Evolutionary conservation across 1,140 invertebrate species (phyloP).

Genomic region (Archegozetes longisetosus): DNA sequence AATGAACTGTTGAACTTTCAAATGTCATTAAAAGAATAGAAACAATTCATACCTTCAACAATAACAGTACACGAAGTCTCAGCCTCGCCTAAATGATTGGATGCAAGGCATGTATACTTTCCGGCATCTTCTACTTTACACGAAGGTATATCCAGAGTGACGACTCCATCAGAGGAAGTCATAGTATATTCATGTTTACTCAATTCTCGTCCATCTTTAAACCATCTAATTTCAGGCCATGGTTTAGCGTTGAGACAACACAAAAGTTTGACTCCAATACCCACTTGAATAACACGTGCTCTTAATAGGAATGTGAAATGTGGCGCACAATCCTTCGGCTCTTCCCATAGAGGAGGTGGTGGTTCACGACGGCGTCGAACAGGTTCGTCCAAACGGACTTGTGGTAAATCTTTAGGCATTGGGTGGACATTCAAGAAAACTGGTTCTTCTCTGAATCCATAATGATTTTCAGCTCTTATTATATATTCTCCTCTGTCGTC

Average conservation of each 20-base stretch:
- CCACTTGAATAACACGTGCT: constrained; percentile 83
- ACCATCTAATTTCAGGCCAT: constrained; percentile 72
- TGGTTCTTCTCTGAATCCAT: constrained; percentile 86
- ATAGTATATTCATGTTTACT: constrained; percentile 77
- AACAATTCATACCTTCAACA: constrained; percentile 61
- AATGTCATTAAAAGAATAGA: too few relatives aligned
- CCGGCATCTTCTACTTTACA: constrained; percentile 87
- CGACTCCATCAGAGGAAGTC: constrained; percentile 76
- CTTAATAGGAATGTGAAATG: constrained; percentile 92
- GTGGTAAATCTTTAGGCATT: constrained; percentile 48
- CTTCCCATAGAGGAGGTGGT: constrained; percentile 37
- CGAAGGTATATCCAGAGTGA: constrained; percentile 88
- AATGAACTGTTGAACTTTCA: too few relatives aligned
- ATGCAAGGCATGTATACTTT: constrained; percentile 82
- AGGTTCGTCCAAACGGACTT: constrained; percentile 19
- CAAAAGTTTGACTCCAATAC: constrained; percentile 65
- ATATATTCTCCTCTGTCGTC: constrained; percentile 94
- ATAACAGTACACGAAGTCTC: constrained; percentile 90
- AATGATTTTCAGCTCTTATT: constrained; percentile 92
- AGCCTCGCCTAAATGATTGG: constrained; percentile 76
- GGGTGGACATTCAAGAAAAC: constrained; percentile 95
- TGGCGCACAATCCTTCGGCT: constrained; percentile 72
- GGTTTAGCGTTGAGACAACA: constrained; percentile 90
- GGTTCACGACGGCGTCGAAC: constrained; percentile 16
- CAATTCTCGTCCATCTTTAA: constrained; percentile 78